Conservation (phyloP, 2,888 invertebrate genomes). For the Athalia cordata region DNA sequence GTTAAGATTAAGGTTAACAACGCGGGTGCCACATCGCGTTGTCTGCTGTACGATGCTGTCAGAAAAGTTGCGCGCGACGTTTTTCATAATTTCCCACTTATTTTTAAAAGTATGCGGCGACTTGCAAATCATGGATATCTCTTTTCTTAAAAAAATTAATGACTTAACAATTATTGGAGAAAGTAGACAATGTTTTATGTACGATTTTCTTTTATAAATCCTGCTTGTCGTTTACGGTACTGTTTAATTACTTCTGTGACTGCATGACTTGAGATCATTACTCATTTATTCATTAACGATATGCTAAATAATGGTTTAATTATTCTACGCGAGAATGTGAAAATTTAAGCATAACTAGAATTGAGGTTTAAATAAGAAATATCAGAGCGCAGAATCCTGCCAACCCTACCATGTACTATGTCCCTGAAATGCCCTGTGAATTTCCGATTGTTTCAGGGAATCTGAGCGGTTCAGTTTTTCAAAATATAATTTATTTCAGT, state of each 20-base stretch:
- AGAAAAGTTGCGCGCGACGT: constrained; percentile 27
- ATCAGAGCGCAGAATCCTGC: constrained; percentile 36
- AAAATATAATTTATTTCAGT: background rate
- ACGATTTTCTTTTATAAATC: too few relatives aligned
- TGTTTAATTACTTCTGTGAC: too few relatives aligned
- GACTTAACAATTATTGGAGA: too few relatives aligned
- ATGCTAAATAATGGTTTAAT: too few relatives aligned
- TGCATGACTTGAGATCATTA: too few relatives aligned
- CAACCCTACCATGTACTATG: background rate
- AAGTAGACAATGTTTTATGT: too few relatives aligned
- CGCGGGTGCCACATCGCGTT: constrained; percentile 46
- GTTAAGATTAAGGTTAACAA: constrained; percentile 42
- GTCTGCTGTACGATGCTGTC: constrained; percentile 41
- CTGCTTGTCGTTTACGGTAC: too few relatives aligned
- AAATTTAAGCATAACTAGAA: background rate
- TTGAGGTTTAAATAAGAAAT: constrained; percentile 1
- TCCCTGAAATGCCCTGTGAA: background rate
- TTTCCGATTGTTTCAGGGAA: constrained; percentile 8
- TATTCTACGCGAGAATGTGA: too few relatives aligned
- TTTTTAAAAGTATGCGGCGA: background rate
- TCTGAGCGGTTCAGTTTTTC: background rate
- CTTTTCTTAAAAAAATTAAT: too few relatives aligned
- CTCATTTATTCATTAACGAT: too few relatives aligned
- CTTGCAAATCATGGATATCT: too few relatives aligned
- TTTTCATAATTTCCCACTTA: background rate